Base-by-base conservation (phyloP, 1,140 invertebrate genomes). In the Metaphire vulgaris region DNA sequence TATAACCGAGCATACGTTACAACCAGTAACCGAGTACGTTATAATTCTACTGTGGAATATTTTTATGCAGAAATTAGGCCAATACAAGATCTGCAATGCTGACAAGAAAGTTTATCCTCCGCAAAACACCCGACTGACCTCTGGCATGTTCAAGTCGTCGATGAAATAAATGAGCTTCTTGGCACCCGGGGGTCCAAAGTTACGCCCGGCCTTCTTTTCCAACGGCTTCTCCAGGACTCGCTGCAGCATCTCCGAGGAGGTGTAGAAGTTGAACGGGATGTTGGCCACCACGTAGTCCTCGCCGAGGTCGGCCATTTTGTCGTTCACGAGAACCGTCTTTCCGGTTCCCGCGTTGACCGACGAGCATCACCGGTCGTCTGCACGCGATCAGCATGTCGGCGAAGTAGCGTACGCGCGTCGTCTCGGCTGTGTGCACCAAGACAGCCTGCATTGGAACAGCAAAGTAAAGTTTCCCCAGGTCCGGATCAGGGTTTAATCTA, bases 131-230 rank as follows among this genome's bases (percentile, higher is more conserved):
- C n/a, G 33, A 76, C 72, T 78, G 82, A 95, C 95, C 89, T 97
- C 94, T 21, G 96, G 95, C 95, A 98, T 98, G 83, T 98, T 98
- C 91, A 98, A 92, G 82, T 98, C 96, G 84, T 98, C 96, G 76
- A 98, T 92, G 85, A 98, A 98, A 84, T 97, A 98, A 76, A 98
- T 91, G n/a, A 98, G 87, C 0, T 91, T 92, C 85, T 97, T 96
- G 80, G 91, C 96, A 34, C 96, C 95, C 1, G 95, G 95, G 29
- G 96, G 96, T 2, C 95, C 96, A 82, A 92, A 98, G 87, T 96
- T 97, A 80, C 94, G 89, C 1, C 96, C 96, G 65, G 96, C 95
- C 87, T 98, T 98, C 87, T 98, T 98, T 84, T 98, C 96, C 66
- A 98, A 83, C n/a, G 95, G 93, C 85, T 95, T 96, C 82, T 98